A percentile compares a stretch with the other conserved stretches of the same genome.
Evolutionary conservation across 92 coral and sea anemone genomes (phyloP).

Genomic region (Galaxea fascicularis): DNA sequence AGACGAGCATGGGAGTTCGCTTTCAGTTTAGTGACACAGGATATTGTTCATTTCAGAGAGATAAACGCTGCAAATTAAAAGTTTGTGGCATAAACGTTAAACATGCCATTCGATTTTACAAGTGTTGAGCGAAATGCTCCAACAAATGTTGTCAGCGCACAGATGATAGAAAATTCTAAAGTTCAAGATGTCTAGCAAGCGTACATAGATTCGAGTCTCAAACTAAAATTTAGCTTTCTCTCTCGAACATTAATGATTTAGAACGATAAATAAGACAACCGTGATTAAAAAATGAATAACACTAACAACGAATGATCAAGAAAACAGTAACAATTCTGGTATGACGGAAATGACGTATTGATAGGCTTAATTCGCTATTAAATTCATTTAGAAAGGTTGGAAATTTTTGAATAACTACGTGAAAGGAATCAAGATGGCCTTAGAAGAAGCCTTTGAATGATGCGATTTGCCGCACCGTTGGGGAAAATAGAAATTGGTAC

Average conservation of each 20-base stretch:
- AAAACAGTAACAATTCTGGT: not conserved
- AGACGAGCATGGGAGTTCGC: not conserved
- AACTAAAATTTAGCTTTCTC: not conserved
- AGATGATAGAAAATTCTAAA: not conserved
- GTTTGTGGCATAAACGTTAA: conserved; percentile 1
- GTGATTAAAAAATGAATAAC: not conserved
- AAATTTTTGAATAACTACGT: not conserved
- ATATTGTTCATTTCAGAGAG: conserved; percentile 29
- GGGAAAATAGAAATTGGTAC: not conserved
- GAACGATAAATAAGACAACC: not conserved
- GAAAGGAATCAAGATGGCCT: not conserved
- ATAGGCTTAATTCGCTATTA: conserved; percentile 5
- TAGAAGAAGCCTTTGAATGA: not conserved
- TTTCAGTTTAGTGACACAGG: conserved; percentile 22
- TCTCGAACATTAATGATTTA: too few species aligned
- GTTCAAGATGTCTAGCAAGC: not conserved
- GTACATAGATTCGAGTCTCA: not conserved
- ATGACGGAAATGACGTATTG: not conserved
- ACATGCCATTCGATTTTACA: not conserved
- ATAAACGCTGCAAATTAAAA: conserved; percentile 37
- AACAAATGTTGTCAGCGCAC: conserved; percentile 26
- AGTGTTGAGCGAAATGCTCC: conserved; percentile 14
- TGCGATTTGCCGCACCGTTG: not conserved
- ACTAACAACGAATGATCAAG: not conserved
- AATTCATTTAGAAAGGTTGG: not conserved